Conservation (phyloP, 2,888 invertebrate species). For the Chouioia cunea region DNA sequence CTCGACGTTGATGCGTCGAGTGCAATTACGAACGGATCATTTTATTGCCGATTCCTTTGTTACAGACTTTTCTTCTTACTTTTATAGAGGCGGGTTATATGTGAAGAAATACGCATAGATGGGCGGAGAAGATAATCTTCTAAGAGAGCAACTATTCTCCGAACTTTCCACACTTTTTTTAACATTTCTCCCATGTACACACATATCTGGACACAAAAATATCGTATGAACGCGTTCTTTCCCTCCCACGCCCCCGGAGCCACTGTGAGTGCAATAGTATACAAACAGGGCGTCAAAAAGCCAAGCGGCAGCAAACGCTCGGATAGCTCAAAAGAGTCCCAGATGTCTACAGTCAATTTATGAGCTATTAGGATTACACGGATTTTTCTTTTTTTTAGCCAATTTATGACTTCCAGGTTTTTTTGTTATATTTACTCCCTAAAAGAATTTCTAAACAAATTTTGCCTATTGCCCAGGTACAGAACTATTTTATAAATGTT, state of each 20-base stretch:
- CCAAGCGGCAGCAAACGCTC: background rate
- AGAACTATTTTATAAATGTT: no score
- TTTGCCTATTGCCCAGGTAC: no score
- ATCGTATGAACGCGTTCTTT: conserved; percentile 41
- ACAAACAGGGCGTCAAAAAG: no score
- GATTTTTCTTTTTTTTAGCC: background rate
- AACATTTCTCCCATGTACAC: conserved; percentile 16
- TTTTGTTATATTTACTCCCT: background rate
- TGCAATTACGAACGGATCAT: background rate
- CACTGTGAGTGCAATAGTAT: background rate
- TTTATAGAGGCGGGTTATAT: background rate
- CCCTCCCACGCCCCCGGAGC: conserved; percentile 46
- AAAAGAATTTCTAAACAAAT: no score
- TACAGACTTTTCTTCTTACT: conserved; percentile 9
- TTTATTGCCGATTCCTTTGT: background rate
- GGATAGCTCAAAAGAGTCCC: background rate
- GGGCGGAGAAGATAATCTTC: conserved; percentile 25
- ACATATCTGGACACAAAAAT: conserved; percentile 37
- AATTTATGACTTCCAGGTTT: background rate
- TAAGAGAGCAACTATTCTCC: background rate
- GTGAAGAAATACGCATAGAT: background rate
- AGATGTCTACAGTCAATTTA: conserved; percentile 4
- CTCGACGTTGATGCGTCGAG: no score
- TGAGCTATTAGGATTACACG: conserved; percentile 13
- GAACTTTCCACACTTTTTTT: conserved; percentile 19